These are phyloP conservation scores for Hoplodrina blanda DNA, from an alignment of 2,888 invertebrate genomes.

Conservation along the genomic window DNA sequence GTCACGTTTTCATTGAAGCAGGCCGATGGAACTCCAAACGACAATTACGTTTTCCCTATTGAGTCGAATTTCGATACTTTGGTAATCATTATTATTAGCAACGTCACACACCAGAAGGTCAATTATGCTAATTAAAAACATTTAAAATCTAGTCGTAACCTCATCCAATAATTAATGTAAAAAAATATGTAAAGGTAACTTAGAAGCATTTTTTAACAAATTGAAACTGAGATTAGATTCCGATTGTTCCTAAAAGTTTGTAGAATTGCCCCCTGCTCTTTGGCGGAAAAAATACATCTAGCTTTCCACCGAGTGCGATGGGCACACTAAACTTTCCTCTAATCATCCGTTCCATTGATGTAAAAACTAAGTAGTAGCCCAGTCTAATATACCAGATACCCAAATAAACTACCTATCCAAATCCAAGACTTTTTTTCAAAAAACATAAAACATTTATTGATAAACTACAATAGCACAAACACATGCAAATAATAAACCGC, in stretches of 20 bases:
- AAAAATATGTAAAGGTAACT: no score
- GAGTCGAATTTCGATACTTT: slow-evolving; percentile 7
- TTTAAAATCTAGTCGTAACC: no score
- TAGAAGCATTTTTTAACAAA: no score
- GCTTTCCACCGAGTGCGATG: not conserved
- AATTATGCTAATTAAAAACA: no score
- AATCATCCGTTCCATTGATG: not conserved
- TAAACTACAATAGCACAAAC: not conserved
- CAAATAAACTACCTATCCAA: not conserved
- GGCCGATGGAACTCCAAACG: slow-evolving; percentile 6
- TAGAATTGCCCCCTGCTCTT: not conserved
- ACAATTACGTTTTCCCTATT: slow-evolving; percentile 11
- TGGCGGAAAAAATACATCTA: not conserved
- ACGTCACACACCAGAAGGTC: not conserved
- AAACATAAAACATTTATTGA: not conserved
- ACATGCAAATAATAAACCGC: not conserved
- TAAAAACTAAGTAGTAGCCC: not conserved
- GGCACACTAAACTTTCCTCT: not conserved
- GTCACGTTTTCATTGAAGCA: slow-evolving; percentile 56
- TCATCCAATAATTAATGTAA: no score
- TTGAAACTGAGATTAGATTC: no score
- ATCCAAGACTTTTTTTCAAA: not conserved
- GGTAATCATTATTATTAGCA: slow-evolving; percentile 11
- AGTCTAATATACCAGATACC: no score
- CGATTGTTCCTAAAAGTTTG: no score